A percentile compares a stretch with the other conserved stretches of the same genome.
phyloP scores from a whole-genome alignment of 1,140 invertebrate genomes.

The Drosophila seguyi region DNA sequence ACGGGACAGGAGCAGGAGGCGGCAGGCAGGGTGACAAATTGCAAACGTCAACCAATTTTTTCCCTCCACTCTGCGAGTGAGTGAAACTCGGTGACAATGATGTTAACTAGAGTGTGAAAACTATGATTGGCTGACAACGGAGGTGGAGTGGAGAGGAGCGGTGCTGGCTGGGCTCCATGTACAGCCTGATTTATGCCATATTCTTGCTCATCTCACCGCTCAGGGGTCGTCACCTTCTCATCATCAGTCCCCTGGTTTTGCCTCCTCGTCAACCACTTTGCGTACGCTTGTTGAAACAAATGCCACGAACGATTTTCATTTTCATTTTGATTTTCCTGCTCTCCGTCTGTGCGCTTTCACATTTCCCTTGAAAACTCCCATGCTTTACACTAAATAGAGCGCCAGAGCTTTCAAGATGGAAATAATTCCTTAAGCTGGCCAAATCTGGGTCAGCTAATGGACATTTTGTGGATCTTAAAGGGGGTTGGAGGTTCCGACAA shows the following conservation, averaged over 20 bases:
- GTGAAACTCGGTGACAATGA: constrained; percentile 78
- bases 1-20: background rate
- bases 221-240: constrained; percentile 23
- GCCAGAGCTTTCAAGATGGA: constrained; percentile 9
- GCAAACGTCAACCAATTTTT: constrained; percentile 74
- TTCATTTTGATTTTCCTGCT: constrained; percentile 23
- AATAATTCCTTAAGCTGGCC: constrained; percentile 10
- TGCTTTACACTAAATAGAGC: constrained; percentile 9
- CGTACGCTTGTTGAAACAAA: constrained; percentile 41
- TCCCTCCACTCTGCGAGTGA: constrained; percentile 45
- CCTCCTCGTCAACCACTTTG: constrained; percentile 43
- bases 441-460: constrained; percentile 7
- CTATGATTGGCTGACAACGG: constrained; percentile 76
- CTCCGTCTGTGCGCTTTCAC: constrained; percentile 2
- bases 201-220: constrained; percentile 38
- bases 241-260: constrained; percentile 14
- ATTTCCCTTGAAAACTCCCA: constrained; percentile 11
- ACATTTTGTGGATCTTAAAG: constrained; percentile 6
- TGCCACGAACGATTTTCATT: constrained; percentile 52
- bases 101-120: constrained; percentile 83
- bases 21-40: constrained; percentile 52
- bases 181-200: constrained; percentile 48
- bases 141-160: background rate
- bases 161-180: background rate
- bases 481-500: background rate